These are phyloP conservation scores for Protobothrops flavoviridis DNA, from an alignment of 2,113 vertebrate genomes.

Conservation along the genomic window DNA sequence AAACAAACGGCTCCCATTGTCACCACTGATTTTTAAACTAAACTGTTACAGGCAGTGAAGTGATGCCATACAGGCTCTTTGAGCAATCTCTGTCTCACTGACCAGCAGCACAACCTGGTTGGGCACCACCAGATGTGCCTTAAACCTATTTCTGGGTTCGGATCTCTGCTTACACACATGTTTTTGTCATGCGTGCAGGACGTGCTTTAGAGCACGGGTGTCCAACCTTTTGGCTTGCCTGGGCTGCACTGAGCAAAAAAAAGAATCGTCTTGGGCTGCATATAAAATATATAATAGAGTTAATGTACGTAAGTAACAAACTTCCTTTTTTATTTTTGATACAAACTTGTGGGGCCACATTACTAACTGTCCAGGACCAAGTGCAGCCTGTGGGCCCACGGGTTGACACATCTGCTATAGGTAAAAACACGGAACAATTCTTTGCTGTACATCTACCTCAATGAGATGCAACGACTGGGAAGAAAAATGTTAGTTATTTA, in stretches of 20 bases:
- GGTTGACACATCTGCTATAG: not conserved
- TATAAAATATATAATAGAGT: too few relatives aligned
- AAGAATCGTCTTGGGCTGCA: too few relatives aligned
- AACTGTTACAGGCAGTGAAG: not conserved
- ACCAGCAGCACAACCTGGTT: not conserved
- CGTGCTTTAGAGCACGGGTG: not conserved
- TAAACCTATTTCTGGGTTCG: too few relatives aligned
- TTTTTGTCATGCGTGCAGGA: not conserved
- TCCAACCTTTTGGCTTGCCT: too few relatives aligned
- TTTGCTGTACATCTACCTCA: not conserved
- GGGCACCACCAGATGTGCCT: too few relatives aligned
- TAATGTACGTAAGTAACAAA: not conserved
- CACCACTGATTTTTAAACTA: not conserved
- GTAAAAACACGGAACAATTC: not conserved
- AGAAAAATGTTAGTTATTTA: too few relatives aligned
- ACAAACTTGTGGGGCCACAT: not conserved
- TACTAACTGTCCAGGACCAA: not conserved
- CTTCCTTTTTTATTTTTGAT: not conserved
- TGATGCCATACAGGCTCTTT: not conserved
- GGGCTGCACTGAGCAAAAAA: too few relatives aligned
- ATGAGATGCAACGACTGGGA: not conserved
- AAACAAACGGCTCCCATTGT: not conserved
- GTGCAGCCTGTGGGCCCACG: not conserved
- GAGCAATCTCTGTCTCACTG: not conserved
- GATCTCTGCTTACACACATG: not conserved